Percentiles rank a stretch among this genome's conserved stretches.
Evolutionary conservation across 2,797 vertebrate species (phyloP).

Genomic region (Ptychadena robeensis): DNA sequence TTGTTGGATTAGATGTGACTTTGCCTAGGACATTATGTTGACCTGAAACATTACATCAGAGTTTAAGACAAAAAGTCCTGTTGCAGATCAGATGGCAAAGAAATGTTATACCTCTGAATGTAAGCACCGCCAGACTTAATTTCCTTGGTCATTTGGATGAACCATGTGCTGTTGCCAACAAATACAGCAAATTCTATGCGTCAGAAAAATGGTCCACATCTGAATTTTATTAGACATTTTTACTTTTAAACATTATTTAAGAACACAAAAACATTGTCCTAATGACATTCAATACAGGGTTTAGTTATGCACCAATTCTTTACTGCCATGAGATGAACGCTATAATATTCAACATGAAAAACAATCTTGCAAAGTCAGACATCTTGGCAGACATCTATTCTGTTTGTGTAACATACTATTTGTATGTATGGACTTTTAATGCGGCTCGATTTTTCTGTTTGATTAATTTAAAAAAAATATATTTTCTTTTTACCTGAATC

Average conservation of each 20-base stretch:
- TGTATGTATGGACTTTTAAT: no score
- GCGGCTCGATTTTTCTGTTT: no score
- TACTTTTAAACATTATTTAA: slow-evolving; percentile 33
- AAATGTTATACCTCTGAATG: not conserved
- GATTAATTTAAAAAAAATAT: no score
- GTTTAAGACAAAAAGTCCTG: not conserved
- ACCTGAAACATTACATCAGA: not conserved
- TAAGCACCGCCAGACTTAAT: slow-evolving; percentile 13
- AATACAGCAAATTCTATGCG: slow-evolving; percentile 29
- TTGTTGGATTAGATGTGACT: not conserved
- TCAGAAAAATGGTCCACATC: slow-evolving; percentile 42
- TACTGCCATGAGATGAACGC: not conserved
- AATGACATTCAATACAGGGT: slow-evolving; percentile 5
- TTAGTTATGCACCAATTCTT: not conserved
- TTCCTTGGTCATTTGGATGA: slow-evolving; percentile 18
- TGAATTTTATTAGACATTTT: slow-evolving; percentile 47
- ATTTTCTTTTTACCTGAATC: no score
- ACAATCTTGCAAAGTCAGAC: no score
- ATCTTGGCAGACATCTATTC: no score
- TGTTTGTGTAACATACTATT: no score
- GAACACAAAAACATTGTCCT: slow-evolving; percentile 27
- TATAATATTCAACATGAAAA: not conserved
- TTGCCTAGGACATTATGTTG: not conserved
- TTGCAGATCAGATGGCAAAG: not conserved
- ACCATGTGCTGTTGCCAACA: slow-evolving; percentile 34